A percentile compares a stretch with the other conserved stretches of the same genome.
phyloP scores from a whole-genome alignment of 92 coral and sea anemone species.

The Umimayanthus kanabou region DNA sequence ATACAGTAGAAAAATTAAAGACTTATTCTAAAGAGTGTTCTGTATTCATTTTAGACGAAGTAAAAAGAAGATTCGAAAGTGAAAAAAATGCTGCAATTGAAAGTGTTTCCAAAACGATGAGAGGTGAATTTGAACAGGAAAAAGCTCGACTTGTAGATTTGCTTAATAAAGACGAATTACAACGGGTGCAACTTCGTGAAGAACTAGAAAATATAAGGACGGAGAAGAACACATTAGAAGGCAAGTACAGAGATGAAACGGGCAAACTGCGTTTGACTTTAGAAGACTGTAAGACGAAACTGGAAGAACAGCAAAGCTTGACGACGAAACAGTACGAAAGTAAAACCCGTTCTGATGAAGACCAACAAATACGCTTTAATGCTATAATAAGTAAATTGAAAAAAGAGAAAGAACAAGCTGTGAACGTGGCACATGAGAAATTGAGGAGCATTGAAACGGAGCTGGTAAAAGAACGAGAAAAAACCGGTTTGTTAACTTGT shows the following conservation, averaged over 20 bases:
- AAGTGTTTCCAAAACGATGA: slow-evolving; percentile 43
- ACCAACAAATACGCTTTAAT: slow-evolving; percentile 92
- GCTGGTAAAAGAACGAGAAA: slow-evolving; percentile 58
- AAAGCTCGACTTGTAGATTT: slow-evolving; percentile 44
- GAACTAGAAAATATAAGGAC: slow-evolving; percentile 49
- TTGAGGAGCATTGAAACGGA: slow-evolving; percentile 51
- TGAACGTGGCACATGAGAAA: slow-evolving; percentile 72
- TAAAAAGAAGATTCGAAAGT: slow-evolving; percentile 42
- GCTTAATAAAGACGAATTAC: slow-evolving; percentile 35
- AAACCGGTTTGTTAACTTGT: slow-evolving; percentile 48
- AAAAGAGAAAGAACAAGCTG: slow-evolving; percentile 82
- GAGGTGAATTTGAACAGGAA: slow-evolving; percentile 59
- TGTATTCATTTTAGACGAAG: slow-evolving; percentile 32
- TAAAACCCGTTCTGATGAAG: slow-evolving; percentile 80
- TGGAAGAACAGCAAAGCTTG: slow-evolving; percentile 69
- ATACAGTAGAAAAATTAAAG: slow-evolving; percentile 22
- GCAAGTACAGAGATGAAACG: slow-evolving; percentile 51
- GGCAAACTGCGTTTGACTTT: slow-evolving; percentile 47
- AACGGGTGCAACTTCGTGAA: slow-evolving; percentile 36
- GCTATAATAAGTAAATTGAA: slow-evolving; percentile 79
- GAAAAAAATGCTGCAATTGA: slow-evolving; percentile 45
- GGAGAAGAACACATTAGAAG: slow-evolving; percentile 51
- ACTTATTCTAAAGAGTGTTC: slow-evolving; percentile 42
- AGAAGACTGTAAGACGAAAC: slow-evolving; percentile 52
- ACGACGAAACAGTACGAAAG: slow-evolving; percentile 62